Percentiles rank a stretch among this genome's conserved stretches.
Evolutionary conservation across 2,113 vertebrate species (phyloP).

Genomic region (Sardina pilchardus): DNA sequence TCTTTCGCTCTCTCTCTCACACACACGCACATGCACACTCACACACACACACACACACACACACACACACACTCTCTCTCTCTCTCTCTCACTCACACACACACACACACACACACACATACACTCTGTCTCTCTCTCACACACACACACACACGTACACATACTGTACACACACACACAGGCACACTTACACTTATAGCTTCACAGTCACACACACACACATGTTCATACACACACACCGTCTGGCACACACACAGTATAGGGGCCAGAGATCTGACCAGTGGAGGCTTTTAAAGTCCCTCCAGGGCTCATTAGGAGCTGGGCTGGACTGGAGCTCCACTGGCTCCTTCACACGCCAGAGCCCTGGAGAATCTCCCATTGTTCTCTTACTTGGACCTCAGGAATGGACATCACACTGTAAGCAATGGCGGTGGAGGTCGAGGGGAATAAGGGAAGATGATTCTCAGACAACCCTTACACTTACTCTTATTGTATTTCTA

Average conservation of each 20-base stretch:
- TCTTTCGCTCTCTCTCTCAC: too few species aligned
- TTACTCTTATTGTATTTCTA: too few species aligned
- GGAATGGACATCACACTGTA: too few species aligned
- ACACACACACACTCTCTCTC: not conserved
- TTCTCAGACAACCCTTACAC: not conserved
- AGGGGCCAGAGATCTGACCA: not conserved
- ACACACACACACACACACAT: not conserved
- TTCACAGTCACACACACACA: not conserved
- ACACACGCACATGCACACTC: not conserved
- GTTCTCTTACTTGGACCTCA: not conserved
- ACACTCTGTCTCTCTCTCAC: not conserved
- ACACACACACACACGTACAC: not conserved
- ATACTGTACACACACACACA: not conserved
- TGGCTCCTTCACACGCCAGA: not conserved
- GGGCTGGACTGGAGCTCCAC: not conserved
- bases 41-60: not conserved
- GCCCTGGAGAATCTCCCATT: not conserved
- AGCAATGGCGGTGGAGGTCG: not conserved
- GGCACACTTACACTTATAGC: not conserved
- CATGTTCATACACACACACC: not conserved
- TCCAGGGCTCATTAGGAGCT: conserved; percentile 24
- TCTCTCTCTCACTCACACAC: too few species aligned
- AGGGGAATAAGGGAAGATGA: not conserved
- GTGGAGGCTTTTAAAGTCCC: not conserved
- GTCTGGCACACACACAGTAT: not conserved